Base-by-base conservation (phyloP, 2,888 invertebrate genomes). In the Dynastes maya region DNA sequence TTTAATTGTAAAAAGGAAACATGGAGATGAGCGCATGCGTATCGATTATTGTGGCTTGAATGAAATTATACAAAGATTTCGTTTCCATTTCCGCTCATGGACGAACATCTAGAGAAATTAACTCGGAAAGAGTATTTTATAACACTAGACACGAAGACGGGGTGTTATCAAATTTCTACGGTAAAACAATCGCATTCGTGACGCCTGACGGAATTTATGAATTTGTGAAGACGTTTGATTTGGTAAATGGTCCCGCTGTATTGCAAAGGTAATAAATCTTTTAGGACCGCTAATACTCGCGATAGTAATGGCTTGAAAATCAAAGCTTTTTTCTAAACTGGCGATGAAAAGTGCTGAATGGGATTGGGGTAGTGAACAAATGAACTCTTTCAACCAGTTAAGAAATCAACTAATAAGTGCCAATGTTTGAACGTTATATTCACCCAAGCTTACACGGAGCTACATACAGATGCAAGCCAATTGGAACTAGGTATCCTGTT, bases 131-230 rank as follows among this genome's bases (percentile, higher is more conserved):
- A 22, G 22, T 22, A 22, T 22, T 22, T 22, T 22, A 22, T 22
- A 22, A 22, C 22, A 22, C 22, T 22, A 22, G 22, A 22, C 22
- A 22, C 22, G 22, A 22, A 22, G 22, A 22, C 22, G 22, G 22
- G 22, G 32, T 32, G 4, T 4, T 32, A 32, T 32, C 32, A 32
- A 6, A 85, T 87, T 5, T 83, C 82, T 5, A 78, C 88, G 70
- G 72, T 76, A 0, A 71, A 79, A 29, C 81, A 82, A 5, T 84
- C 84, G 85, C 84, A 0, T 85, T 86, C 55, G 82, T 83, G 2
- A 87, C 85, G 5, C 84, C 83, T 0, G 85, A 85, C 29, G 85
- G 86, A 5, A 80, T 86, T 4, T 87, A 81, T 67, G 84, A 88
- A 80, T 86, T 83, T 72, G 65, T 81, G 1, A 72, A 82, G 0